These are phyloP conservation scores for Hydrotaea cyrtoneurina DNA, from an alignment of 2,888 invertebrate species.

Conservation along the genomic window DNA sequence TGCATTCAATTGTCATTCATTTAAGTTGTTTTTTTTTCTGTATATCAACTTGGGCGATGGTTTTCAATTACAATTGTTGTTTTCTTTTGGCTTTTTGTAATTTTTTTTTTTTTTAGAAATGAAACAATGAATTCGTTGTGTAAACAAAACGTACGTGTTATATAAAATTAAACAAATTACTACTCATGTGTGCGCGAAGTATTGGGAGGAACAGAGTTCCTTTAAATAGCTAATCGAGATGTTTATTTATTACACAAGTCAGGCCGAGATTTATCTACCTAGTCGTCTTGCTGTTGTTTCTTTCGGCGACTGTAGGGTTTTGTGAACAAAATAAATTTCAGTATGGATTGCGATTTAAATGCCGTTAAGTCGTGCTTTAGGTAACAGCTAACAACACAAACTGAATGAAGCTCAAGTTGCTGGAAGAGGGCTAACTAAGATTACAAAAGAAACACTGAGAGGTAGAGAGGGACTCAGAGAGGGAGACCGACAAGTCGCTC, in stretches of 20 bases:
- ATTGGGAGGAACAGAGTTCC: not conserved
- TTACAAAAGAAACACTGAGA: not conserved
- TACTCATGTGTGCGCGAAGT: not conserved
- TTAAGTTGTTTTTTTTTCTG: not conserved
- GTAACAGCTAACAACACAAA: constrained; percentile 52
- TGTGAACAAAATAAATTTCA: not conserved
- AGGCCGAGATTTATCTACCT: not conserved
- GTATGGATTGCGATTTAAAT: not conserved
- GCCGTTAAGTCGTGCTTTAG: constrained; percentile 55
- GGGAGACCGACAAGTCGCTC: constrained; percentile 27
- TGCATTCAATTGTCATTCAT: constrained; percentile 60
- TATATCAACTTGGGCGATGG: constrained; percentile 60
- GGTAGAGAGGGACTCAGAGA: constrained; percentile 23
- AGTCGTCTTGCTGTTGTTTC: not conserved
- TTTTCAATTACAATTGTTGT: constrained; percentile 58
- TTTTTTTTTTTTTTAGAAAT: not conserved
- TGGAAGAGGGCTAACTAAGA: constrained; percentile 60
- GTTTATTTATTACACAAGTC: not conserved
- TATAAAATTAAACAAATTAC: not conserved
- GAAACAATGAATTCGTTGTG: too few relatives aligned
- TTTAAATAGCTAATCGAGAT: not conserved
- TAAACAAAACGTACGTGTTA: not conserved
- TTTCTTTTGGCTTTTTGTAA: not conserved
- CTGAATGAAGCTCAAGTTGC: constrained; percentile 48
- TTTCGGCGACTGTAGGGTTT: not conserved